Conservation (phyloP, 1,140 invertebrate species). For the Calephelis nemesis region DNA sequence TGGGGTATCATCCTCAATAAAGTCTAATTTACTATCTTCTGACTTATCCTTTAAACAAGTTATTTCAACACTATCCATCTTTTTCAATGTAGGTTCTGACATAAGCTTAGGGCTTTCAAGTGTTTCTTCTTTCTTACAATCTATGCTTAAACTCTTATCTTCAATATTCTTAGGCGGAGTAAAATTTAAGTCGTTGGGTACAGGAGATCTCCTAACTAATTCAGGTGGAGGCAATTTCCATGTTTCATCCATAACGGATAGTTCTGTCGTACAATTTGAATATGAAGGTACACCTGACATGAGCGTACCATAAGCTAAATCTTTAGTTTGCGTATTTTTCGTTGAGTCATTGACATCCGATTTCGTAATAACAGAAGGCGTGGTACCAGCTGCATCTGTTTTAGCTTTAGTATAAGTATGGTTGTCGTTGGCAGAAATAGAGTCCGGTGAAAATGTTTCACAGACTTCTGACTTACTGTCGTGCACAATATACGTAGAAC, state of each 20-base stretch:
- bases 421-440: slow-evolving; percentile 63
- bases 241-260: slow-evolving; percentile 51
- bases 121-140: background rate
- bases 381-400: slow-evolving; percentile 42
- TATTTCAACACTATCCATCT: slow-evolving; percentile 69
- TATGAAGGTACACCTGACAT: slow-evolving; percentile 61
- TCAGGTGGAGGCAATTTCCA: slow-evolving; percentile 64
- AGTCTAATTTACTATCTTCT: slow-evolving; percentile 24
- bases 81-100: slow-evolving; percentile 46
- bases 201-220: slow-evolving; percentile 55
- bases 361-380: slow-evolving; percentile 51
- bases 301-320: slow-evolving; percentile 66
- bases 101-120: slow-evolving; percentile 42
- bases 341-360: slow-evolving; percentile 61
- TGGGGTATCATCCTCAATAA: slow-evolving; percentile 5
- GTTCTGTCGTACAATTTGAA: slow-evolving; percentile 67
- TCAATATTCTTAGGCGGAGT: slow-evolving; percentile 50
- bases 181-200: slow-evolving; percentile 37
- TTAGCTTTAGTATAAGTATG: slow-evolving; percentile 67
- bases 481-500: slow-evolving; percentile 69
- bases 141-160: slow-evolving; percentile 22
- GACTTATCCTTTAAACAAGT: slow-evolving; percentile 52
- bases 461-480: slow-evolving; percentile 65
- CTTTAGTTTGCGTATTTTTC: slow-evolving; percentile 63
- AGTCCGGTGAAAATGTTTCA: slow-evolving; percentile 67